phyloP scores from a whole-genome alignment of 2,888 invertebrate species.

The Tipula confusa region DNA sequence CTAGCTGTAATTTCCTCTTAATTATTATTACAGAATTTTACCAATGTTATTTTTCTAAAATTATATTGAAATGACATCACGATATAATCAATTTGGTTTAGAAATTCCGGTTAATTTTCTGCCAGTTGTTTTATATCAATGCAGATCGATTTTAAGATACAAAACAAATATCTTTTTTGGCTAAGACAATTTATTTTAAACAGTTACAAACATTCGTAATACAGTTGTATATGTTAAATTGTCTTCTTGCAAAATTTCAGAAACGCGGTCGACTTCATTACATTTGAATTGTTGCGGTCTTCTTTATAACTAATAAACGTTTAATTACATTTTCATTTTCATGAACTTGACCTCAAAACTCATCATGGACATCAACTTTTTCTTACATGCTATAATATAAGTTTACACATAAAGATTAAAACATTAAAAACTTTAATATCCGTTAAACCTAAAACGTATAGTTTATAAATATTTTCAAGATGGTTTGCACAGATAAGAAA shows the following conservation, averaged over 20 bases:
- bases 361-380: background rate
- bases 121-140: too few species aligned
- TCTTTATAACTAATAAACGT: too few species aligned
- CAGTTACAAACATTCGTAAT: too few species aligned
- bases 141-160: too few species aligned
- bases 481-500: background rate
- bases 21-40: background rate
- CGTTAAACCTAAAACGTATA: background rate
- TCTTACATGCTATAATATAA: background rate
- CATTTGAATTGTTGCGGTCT: too few species aligned
- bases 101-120: background rate
- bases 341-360: background rate
- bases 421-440: background rate
- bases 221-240: too few species aligned
- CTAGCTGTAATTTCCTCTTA: background rate
- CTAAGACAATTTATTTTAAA: too few species aligned
- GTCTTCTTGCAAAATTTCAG: too few species aligned
- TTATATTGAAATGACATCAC: background rate
- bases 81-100: background rate
- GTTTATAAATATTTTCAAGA: background rate
- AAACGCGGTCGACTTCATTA: too few species aligned
- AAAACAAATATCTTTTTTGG: too few species aligned
- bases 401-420: background rate
- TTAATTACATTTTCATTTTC: background rate
- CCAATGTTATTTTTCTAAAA: background rate